Evolutionary conservation across 2,113 vertebrate species (phyloP), one percentile per base, ranked within the genome.

Genomic region (Sprattus sprattus): DNA sequence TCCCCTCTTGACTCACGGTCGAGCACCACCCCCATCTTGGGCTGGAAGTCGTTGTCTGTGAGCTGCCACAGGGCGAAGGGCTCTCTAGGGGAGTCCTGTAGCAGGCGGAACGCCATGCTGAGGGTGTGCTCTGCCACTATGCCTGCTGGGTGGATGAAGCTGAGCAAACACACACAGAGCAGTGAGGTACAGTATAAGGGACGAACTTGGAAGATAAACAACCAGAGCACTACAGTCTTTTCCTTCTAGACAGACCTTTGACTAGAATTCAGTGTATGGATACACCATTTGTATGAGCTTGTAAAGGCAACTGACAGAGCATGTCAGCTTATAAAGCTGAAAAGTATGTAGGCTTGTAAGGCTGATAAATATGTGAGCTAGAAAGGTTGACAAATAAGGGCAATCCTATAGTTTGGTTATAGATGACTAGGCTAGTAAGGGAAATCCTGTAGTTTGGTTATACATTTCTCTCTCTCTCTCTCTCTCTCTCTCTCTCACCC

Each of bases 11-110:
- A 81, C 97, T 96, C 93, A 99, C 98, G 94, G 49, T 99, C 95
- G 44, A 99, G 93, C 85, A 97, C 95, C 9, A 99, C 89, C 0
- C 98, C 97, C 82, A 97, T 95, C 71, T 96, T 93, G 0, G 97
- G 98, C 94, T 97, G 96, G 93, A 96, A 97, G 90, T 98, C 96
- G 81, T 95, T 94, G 0, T 98, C 95, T 0, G 95, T 97, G 90
- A 99, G 92, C 92, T 99, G 97, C 98, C 97, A 99, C 39, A 99
- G 92, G 0, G 96, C 95, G 0, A 99, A 99, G 52, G 96, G 94
- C 85, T 99, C 97, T 3, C 90, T 94, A 22, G 97, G 95, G 0
- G 96, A 95, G 4, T 97, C 95, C 0, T 96, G 97, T 80, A 98
- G 92, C 8, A 98, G 83, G n/a, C 97, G 97, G 90, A 97, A 94